A percentile compares a stretch with the other conserved stretches of the same genome.
These are phyloP conservation scores for Drosophila affinis DNA, from an alignment of 2,888 invertebrate species.

Conservation along the genomic window DNA sequence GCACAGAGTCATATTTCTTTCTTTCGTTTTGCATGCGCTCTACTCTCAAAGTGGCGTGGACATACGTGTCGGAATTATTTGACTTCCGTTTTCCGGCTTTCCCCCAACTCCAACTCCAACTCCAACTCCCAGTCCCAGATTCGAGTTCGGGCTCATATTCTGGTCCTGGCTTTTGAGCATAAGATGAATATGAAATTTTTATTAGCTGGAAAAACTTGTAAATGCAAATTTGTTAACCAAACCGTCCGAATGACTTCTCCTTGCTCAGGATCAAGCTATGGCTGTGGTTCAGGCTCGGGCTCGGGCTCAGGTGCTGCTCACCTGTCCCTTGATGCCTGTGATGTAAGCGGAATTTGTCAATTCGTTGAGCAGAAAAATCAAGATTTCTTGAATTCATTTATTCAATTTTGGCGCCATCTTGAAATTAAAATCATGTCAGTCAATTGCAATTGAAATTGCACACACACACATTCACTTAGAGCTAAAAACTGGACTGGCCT, in stretches of 20 bases:
- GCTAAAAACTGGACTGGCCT: slow-evolving; percentile 28
- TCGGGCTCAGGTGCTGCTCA: slow-evolving; percentile 5
- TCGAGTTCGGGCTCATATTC: slow-evolving; percentile 10
- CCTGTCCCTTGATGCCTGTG: slow-evolving; percentile 29
- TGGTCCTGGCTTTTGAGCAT: slow-evolving; percentile 13
- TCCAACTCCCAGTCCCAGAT: not conserved
- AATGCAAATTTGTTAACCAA: slow-evolving; percentile 42
- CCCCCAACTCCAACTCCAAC: no score
- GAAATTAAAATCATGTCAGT: slow-evolving; percentile 30
- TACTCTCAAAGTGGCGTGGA: slow-evolving; percentile 70
- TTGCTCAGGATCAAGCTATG: not conserved
- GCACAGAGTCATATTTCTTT: slow-evolving; percentile 73
- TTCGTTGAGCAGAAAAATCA: slow-evolving; percentile 41
- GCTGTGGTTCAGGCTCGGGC: not conserved
- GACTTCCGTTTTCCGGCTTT: slow-evolving; percentile 62
- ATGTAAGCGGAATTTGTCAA: slow-evolving; percentile 41
- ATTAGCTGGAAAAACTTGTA: slow-evolving; percentile 48
- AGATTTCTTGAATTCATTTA: slow-evolving; percentile 27
- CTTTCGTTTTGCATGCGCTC: slow-evolving; percentile 65
- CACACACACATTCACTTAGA: slow-evolving; percentile 19
- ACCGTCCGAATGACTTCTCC: slow-evolving; percentile 10
- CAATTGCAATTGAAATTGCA: slow-evolving; percentile 24
- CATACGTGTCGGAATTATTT: slow-evolving; percentile 78
- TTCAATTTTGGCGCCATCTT: slow-evolving; percentile 21
- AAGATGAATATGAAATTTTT: slow-evolving; percentile 55